A percentile compares a stretch with the other conserved stretches of the same genome.
These are phyloP conservation scores for Dasypus novemcinctus DNA, from an alignment of 2,113 vertebrate species.

Conservation along the genomic window DNA sequence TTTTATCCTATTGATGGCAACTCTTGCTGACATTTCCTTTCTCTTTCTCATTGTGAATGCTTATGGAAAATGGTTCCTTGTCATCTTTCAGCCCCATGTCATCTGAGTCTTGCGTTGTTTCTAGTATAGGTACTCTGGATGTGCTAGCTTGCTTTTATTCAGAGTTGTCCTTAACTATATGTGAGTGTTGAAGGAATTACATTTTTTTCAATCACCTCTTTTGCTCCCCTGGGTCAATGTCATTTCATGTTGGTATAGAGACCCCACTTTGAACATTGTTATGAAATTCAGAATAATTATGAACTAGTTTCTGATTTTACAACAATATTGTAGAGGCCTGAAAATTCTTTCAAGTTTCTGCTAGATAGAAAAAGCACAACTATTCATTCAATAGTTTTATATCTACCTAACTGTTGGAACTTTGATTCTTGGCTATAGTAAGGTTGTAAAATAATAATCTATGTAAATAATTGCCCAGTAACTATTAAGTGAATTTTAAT, in stretches of 20 bases:
- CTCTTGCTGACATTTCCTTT: not conserved
- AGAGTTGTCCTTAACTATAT: not conserved
- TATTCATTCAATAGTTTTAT: conserved; percentile 3
- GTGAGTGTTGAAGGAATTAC: not conserved
- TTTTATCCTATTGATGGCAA: not conserved
- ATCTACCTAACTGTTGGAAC: not conserved
- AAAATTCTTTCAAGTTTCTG: not conserved
- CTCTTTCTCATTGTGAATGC: not conserved
- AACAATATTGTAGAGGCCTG: not conserved
- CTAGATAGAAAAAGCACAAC: not conserved
- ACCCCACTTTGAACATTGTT: conserved; percentile 25
- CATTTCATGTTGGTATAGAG: not conserved
- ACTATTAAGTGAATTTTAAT: conserved; percentile 38
- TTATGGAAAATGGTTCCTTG: not conserved
- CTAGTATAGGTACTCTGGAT: not conserved
- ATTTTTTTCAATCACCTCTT: not conserved
- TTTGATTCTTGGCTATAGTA: not conserved
- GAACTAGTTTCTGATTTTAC: not conserved
- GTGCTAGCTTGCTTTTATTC: not conserved
- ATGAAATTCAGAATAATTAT: conserved; percentile 38
- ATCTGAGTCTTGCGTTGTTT: not conserved
- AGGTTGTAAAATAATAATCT: not conserved
- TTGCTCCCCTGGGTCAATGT: not conserved
- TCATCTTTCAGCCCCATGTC: not conserved
- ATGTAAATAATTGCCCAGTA: not conserved